A percentile compares a stretch with the other conserved stretches of the same genome.
Evolutionary conservation across 2,888 invertebrate species (phyloP).

Genomic region (Hofmannophila pseudospretella): DNA sequence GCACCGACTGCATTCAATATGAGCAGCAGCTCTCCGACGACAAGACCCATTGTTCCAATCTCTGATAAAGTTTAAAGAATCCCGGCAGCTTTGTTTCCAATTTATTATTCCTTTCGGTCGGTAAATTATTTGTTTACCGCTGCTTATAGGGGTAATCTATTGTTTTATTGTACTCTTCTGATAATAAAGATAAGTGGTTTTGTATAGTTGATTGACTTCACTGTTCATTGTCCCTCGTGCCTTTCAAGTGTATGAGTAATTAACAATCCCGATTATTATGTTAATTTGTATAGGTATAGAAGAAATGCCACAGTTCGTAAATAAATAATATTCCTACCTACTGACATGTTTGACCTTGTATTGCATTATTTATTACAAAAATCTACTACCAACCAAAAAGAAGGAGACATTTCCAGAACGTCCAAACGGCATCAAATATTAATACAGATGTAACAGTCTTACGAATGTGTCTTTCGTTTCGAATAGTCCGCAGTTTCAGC

Average conservation of each 20-base stretch:
- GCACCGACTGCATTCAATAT: conserved; percentile 61
- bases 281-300: too few species aligned
- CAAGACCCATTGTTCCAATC: conserved; percentile 39
- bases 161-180: neutral
- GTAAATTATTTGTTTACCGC: neutral
- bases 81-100: conserved; percentile 16
- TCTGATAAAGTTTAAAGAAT: conserved; percentile 40
- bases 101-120: conserved; percentile 3
- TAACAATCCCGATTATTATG: too few species aligned
- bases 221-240: too few species aligned
- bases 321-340: too few species aligned
- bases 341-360: too few species aligned
- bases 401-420: neutral
- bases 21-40: conserved; percentile 44
- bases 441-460: conserved; percentile 12
- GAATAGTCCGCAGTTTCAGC: conserved; percentile 15
- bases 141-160: neutral
- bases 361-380: too few species aligned
- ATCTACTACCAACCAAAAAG: too few species aligned
- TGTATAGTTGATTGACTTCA: too few species aligned
- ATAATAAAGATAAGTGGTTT: neutral
- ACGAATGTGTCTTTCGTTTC: conserved; percentile 12
- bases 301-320: too few species aligned
- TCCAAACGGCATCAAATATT: neutral
- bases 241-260: neutral